Evolutionary conservation across 2,113 vertebrate species (phyloP).

Genomic region (Plectropomus leopardus): DNA sequence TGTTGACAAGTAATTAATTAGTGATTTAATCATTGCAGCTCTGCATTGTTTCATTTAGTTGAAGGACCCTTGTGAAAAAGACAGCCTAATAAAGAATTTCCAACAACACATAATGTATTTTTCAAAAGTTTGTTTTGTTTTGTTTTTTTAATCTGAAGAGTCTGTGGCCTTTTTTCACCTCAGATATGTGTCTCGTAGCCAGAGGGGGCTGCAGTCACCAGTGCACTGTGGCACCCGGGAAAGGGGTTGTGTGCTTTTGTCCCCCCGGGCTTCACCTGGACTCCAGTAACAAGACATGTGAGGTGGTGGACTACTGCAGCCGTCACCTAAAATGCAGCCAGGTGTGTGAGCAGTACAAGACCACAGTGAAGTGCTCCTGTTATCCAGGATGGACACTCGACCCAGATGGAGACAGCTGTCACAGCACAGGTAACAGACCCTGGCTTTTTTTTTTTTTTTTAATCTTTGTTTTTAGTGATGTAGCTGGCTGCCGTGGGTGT

Average conservation of each 20-base stretch:
- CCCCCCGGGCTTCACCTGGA: constrained; percentile 90
- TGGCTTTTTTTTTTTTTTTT: constrained; percentile 6
- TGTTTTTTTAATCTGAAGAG: no score
- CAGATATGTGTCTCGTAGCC: constrained; percentile 93
- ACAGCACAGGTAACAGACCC: constrained; percentile 88
- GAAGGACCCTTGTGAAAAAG: no score
- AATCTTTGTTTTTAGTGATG: constrained; percentile 33
- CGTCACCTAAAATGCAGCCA: constrained; percentile 95
- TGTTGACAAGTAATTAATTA: no score
- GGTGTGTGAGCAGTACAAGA: constrained; percentile 96
- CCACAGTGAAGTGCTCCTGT: constrained; percentile 96
- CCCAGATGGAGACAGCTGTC: constrained; percentile 92
- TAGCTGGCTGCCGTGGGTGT: not conserved
- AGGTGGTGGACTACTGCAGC: constrained; percentile 93
- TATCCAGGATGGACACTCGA: constrained; percentile 94
- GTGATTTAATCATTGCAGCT: no score
- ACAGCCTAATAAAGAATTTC: no score
- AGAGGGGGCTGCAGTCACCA: constrained; percentile 97
- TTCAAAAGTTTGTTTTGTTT: no score
- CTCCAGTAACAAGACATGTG: constrained; percentile 93
- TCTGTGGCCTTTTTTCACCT: constrained; percentile 20
- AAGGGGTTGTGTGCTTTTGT: constrained; percentile 94
- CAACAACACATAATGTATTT: no score
- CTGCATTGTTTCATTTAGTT: no score
- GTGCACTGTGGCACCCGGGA: constrained; percentile 93